phyloP scores from a whole-genome alignment of 2,888 invertebrate species.

The Caenorhabditis macrosperma region DNA sequence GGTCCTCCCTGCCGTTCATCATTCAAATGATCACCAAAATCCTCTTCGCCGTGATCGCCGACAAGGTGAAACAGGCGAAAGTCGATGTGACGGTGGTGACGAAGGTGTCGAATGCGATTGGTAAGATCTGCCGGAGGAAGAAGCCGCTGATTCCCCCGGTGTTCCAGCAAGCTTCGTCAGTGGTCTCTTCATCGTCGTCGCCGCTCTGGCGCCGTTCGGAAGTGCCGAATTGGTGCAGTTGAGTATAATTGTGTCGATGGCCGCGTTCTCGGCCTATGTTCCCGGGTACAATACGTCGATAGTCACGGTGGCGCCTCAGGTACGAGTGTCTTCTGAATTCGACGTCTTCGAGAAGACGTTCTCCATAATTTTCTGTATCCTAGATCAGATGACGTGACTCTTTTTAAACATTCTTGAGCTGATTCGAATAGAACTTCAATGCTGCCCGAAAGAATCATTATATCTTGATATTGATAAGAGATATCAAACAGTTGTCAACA shows the following conservation, averaged over 20 bases:
- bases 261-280: constrained; percentile 74
- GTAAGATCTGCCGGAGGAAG: constrained; percentile 57
- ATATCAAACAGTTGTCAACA: no score
- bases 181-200: constrained; percentile 67
- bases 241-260: constrained; percentile 69
- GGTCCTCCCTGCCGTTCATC: constrained; percentile 75
- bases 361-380: no score
- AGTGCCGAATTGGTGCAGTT: constrained; percentile 62
- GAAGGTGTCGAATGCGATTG: constrained; percentile 72
- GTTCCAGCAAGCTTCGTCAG: constrained; percentile 75
- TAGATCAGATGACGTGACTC: no score
- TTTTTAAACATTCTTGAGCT: no score
- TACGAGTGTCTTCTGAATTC: constrained; percentile 2
- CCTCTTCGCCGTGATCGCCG: constrained; percentile 74
- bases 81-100: constrained; percentile 69
- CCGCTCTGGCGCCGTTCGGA: constrained; percentile 55
- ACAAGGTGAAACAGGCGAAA: constrained; percentile 68
- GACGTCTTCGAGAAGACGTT: no score
- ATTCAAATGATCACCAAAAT: constrained; percentile 76
- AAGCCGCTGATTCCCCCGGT: no score
- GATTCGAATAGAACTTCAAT: no score
- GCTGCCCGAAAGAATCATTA: no score
- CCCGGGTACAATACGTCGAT: constrained; percentile 77
- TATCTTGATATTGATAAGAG: no score
- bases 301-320: constrained; percentile 75